Conservation (phyloP, 2,113 vertebrate genomes). For the Saccopteryx bilineata region DNA sequence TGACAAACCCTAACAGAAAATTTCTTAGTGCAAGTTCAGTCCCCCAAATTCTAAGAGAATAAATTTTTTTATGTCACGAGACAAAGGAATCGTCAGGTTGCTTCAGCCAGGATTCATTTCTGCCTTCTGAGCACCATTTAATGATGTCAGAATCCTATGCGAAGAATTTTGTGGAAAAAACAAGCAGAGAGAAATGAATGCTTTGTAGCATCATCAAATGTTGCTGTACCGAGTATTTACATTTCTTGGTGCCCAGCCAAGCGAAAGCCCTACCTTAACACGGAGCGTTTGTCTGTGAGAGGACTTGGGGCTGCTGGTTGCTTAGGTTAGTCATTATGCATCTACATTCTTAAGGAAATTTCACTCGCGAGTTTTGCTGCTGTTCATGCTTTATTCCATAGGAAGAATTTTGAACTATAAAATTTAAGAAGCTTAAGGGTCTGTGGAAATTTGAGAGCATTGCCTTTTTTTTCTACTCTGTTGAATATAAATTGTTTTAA, state of each 20-base stretch:
- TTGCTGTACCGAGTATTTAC: constrained; percentile 70
- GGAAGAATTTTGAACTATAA: constrained; percentile 71
- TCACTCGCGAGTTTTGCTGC: constrained; percentile 36
- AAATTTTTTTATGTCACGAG: background rate
- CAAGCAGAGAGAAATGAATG: constrained; percentile 67
- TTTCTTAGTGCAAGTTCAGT: background rate
- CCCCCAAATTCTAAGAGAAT: background rate
- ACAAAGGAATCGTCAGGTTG: constrained; percentile 34
- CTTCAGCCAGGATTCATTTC: constrained; percentile 21
- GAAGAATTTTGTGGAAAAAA: constrained; percentile 17
- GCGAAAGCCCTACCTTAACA: constrained; percentile 71
- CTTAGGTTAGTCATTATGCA: constrained; percentile 61
- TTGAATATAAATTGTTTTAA: constrained; percentile 71
- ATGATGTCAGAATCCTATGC: constrained; percentile 36
- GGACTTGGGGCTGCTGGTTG: constrained; percentile 9
- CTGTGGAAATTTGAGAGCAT: constrained; percentile 74
- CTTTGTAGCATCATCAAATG: constrained; percentile 66
- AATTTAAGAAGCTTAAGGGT: constrained; percentile 70
- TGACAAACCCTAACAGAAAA: background rate
- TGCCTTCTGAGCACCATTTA: constrained; percentile 48
- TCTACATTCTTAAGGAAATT: constrained; percentile 77
- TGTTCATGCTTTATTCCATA: constrained; percentile 75
- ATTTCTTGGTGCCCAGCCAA: constrained; percentile 36
- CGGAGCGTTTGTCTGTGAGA: constrained; percentile 50
- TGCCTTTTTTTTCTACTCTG: constrained; percentile 34